Base-by-base conservation (phyloP, 2,797 vertebrate species). In the Alauda arvensis region DNA sequence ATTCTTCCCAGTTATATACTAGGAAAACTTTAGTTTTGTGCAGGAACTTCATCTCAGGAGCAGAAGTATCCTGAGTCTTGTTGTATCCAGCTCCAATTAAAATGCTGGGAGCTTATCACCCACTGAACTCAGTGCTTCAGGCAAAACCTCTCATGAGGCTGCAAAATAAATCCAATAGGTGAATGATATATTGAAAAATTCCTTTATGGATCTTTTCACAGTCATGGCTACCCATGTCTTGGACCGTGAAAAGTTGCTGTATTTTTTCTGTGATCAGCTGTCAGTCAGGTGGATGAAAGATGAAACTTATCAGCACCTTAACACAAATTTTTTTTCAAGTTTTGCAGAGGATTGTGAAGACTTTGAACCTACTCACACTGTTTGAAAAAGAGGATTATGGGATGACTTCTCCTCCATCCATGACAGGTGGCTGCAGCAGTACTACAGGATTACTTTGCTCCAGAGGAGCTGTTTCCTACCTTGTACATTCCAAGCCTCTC, bases 81-180 rank as follows among this genome's bases (percentile, higher is more conserved):
- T n/a, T 90, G 87, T 53, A 78, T 68, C 63, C 68, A 77, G 29
- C 33, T 85, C 43, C 57, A 90, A 19, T 85, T 77, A 85, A 93
- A 89, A 86, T n/a, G 19, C 28, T 62, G n/a, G 24, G 40, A 88
- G 29, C 69, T 87, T 52, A 88, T 63, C 74, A 85, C 8, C 13
- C 79, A 65, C 65, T 77, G 52, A 94, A 87, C 46, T 76, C 69
- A 42, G 40, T 59, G 67, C 62, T 90, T 51, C 76, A 56, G 43
- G 67, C 29, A 80, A 87, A 92, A 91, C 19, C 25, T 91, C 60
- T 81, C 69, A 67, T 1, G 0, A 74, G 42, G 39, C 48, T 77
- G 29, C 37, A 78, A 91, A 77, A 87, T 45, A 77, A 63, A 72
- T 63, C 66, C 14, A 82, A 33, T 9, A 42, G 5, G 9, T 60